phyloP scores from a whole-genome alignment of 2,113 vertebrate genomes.

The Ochotona princeps region DNA sequence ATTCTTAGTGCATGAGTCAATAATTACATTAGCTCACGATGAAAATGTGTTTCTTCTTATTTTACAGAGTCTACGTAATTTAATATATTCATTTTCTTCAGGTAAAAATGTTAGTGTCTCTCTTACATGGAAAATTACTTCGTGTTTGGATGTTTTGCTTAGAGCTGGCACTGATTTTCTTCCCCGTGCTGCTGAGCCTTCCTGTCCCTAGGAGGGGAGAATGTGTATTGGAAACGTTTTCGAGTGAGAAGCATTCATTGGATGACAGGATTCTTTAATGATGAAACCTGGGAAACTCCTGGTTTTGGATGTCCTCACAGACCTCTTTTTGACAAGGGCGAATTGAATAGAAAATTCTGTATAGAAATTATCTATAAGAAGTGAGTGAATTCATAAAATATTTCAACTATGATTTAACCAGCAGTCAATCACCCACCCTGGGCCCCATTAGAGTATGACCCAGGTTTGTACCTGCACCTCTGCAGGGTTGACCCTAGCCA shows the following conservation, averaged over 20 bases:
- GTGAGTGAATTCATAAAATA: not conserved
- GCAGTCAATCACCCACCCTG: not conserved
- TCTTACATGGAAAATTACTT: not conserved
- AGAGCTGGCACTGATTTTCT: not conserved
- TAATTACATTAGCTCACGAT: not conserved
- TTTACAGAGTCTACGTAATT: not conserved
- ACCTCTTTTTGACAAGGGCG: not conserved
- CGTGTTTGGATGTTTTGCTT: not conserved
- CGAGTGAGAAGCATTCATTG: not conserved
- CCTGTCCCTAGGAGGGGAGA: not conserved
- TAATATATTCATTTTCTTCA: constrained; percentile 12
- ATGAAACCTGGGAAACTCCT: not conserved
- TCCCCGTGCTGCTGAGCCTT: not conserved
- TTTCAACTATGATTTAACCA: not conserved
- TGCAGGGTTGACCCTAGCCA: not conserved
- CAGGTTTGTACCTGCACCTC: not conserved
- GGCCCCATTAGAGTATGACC: not conserved
- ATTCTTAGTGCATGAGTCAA: not conserved
- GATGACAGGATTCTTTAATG: not conserved
- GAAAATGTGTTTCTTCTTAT: constrained; percentile 16
- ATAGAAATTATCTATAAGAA: not conserved
- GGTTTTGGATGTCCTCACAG: not conserved
- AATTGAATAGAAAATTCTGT: not conserved
- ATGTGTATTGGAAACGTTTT: not conserved
- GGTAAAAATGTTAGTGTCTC: not conserved